A percentile compares a stretch with the other conserved stretches of the same genome.
These are phyloP conservation scores for Drosophila chauvacae DNA, from an alignment of 1,140 invertebrate genomes.

Conservation along the genomic window DNA sequence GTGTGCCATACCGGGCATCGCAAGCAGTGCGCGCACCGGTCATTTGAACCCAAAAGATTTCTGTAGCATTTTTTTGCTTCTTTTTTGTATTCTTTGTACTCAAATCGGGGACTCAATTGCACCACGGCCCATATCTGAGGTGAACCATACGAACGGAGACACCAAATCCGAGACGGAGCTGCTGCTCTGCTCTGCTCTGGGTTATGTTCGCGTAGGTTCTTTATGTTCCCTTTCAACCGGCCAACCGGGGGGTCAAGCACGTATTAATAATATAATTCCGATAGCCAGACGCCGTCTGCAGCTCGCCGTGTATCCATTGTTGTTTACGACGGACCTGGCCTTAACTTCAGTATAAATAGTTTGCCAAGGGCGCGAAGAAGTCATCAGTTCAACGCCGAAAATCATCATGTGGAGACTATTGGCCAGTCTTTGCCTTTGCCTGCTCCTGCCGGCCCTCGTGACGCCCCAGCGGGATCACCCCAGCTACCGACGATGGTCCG, in stretches of 20 bases:
- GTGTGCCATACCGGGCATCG: not conserved
- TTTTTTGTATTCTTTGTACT: conserved; percentile 14
- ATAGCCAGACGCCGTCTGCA: conserved; percentile 38
- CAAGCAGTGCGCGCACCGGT: not conserved
- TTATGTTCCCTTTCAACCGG: conserved; percentile 7
- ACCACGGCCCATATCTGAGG: conserved; percentile 11
- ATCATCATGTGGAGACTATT: conserved; percentile 30
- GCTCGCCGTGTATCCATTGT: not conserved
- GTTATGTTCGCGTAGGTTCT: conserved; percentile 7
- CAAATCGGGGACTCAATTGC: conserved; percentile 1
- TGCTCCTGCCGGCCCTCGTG: conserved; percentile 10
- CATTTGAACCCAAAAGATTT: conserved; percentile 9
- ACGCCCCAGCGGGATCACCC: not conserved
- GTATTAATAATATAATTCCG: conserved; percentile 14
- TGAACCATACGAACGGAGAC: conserved; percentile 5
- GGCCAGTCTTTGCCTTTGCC: conserved; percentile 4
- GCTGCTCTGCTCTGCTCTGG: conserved; percentile 12
- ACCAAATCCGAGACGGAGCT: conserved; percentile 18
- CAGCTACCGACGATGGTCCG: not conserved
- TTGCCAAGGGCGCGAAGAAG: conserved; percentile 18
- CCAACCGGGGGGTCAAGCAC: conserved; percentile 7
- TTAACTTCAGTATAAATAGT: conserved; percentile 37
- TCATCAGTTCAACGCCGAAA: conserved; percentile 26
- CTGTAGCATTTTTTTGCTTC: not conserved
- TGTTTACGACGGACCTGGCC: conserved; percentile 5